phyloP scores from a whole-genome alignment of 37 sponge, comb jelly and placozoan species.

The Haliclona indistincta region DNA sequence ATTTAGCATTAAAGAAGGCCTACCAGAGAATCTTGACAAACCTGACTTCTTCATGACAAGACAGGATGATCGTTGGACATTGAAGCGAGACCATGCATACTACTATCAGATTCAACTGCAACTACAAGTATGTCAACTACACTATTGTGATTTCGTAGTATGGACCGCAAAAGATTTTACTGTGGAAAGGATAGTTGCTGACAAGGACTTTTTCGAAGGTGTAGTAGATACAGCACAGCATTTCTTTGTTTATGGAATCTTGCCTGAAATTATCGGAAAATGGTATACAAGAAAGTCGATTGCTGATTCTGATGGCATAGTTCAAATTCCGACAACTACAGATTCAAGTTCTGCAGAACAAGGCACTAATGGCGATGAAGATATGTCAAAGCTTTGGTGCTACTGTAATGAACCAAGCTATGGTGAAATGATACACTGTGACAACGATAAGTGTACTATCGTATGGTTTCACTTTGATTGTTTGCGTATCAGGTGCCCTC shows the following conservation, averaged over 20 bases:
- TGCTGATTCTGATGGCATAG: constrained; percentile 10
- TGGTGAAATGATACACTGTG: constrained; percentile 34
- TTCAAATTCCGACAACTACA: constrained; percentile 3
- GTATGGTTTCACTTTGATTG: constrained; percentile 42
- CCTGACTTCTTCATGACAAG: constrained; percentile 25
- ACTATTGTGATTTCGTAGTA: constrained; percentile 40
- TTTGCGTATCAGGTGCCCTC: constrained; percentile 2
- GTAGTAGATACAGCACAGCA: constrained; percentile 5
- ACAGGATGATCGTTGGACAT: constrained; percentile 15
- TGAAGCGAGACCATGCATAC: constrained; percentile 46
- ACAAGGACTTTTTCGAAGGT: constrained; percentile 32
- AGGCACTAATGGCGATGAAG: constrained; percentile 3
- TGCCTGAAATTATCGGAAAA: constrained; percentile 43
- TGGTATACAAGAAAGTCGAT: constrained; percentile 27
- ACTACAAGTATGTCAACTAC: constrained; percentile 17
- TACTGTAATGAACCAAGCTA: constrained; percentile 29
- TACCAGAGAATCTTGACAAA: constrained; percentile 10
- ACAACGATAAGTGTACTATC: constrained; percentile 24
- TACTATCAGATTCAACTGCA: constrained; percentile 64
- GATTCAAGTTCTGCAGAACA: neutral
- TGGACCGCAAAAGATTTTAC: constrained; percentile 9
- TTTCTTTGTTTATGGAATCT: constrained; percentile 16
- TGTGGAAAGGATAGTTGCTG: constrained; percentile 1
- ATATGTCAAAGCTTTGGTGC: constrained; percentile 20
- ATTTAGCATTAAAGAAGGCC: constrained; percentile 4